phyloP scores from a whole-genome alignment of 2,888 invertebrate species.

The Pycnomerus fuliginosus region DNA sequence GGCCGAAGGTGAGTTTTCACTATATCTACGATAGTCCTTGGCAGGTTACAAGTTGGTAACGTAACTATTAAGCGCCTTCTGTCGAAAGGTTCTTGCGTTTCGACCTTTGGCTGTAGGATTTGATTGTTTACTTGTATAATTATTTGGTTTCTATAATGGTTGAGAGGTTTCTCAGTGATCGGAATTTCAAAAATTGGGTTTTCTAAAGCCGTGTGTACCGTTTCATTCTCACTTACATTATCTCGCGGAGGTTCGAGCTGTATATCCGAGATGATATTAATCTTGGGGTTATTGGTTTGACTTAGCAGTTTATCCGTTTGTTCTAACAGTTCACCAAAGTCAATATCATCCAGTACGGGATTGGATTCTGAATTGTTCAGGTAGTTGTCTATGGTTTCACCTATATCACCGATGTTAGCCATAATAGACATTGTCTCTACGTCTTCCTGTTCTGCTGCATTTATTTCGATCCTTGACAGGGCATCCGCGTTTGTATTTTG shows the following conservation, averaged over 20 bases:
- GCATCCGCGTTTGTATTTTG: neutral
- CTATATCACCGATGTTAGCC: neutral
- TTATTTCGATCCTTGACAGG: neutral
- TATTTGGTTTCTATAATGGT: constrained; percentile 6
- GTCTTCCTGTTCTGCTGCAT: neutral
- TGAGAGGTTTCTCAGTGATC: constrained; percentile 7
- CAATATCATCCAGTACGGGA: neutral
- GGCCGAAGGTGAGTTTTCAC: constrained; percentile 1
- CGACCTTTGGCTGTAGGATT: neutral
- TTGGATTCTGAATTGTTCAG: neutral
- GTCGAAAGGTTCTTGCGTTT: neutral
- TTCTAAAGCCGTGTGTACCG: constrained; percentile 5
- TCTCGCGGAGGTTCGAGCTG: neutral
- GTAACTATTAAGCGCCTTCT: neutral
- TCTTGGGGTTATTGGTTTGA: neutral
- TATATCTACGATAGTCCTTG: neutral
- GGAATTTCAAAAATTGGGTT: constrained; percentile 7
- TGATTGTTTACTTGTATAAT: neutral
- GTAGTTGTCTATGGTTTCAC: neutral
- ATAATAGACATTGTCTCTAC: neutral
- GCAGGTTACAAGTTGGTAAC: neutral
- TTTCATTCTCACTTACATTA: constrained; percentile 7
- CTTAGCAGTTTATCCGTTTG: too few relatives aligned
- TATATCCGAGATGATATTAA: neutral
- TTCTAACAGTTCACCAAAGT: neutral